Percentiles rank a stretch among this genome's conserved stretches.
Evolutionary conservation across 2,113 vertebrate species (phyloP).

Genomic region (Daubentonia madagascariensis): DNA sequence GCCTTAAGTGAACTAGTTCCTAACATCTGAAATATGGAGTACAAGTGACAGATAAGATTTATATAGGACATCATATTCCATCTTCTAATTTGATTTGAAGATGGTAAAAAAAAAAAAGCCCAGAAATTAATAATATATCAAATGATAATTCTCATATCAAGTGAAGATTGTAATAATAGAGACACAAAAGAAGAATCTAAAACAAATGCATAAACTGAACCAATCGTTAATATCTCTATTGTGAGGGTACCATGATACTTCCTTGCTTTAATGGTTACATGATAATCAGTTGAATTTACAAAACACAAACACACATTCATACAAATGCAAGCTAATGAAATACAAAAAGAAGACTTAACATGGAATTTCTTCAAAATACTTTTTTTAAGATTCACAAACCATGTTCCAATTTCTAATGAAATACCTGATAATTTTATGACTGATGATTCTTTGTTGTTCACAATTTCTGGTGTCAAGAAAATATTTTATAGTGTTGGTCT

Average conservation of each 20-base stretch:
- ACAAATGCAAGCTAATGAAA: not conserved
- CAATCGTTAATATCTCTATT: not conserved
- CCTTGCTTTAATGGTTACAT: not conserved
- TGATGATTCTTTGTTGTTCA: not conserved
- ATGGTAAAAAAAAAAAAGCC: not conserved
- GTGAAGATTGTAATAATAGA: not conserved
- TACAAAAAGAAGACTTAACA: not conserved
- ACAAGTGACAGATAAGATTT: not conserved
- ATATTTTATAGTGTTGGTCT: not conserved
- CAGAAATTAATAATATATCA: not conserved
- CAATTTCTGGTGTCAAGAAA: not conserved
- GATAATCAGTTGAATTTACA: not conserved
- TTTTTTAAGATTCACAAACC: not conserved
- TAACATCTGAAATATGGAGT: not conserved
- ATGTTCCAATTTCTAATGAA: not conserved
- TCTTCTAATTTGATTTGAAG: constrained; percentile 21
- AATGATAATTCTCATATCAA: not conserved
- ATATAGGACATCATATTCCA: not conserved
- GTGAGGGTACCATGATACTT: not conserved
- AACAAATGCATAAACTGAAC: not conserved
- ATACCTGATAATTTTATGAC: not conserved
- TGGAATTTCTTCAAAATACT: not conserved
- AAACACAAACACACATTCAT: not conserved
- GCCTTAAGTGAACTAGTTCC: not conserved
- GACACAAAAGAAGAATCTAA: not conserved